A percentile compares a stretch with the other conserved stretches of the same genome.
Evolutionary conservation across 2,113 vertebrate genomes (phyloP).

Genomic region (Emydura subglobosa): DNA sequence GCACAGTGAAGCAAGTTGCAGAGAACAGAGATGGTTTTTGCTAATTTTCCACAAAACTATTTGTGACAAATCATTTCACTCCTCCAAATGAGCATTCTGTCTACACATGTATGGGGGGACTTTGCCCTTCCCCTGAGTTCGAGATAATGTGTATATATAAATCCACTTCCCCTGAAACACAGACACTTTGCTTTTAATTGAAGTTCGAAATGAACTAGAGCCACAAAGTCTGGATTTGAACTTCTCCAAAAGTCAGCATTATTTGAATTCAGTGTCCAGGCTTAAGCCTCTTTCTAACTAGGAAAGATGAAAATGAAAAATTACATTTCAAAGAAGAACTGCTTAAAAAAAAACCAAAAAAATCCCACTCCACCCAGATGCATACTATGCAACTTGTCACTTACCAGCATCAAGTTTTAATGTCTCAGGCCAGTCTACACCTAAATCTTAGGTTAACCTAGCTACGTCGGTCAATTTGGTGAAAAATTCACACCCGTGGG

Average conservation of each 20-base stretch:
- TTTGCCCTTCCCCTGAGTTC: background rate
- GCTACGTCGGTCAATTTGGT: too few relatives aligned
- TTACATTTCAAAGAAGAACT: background rate
- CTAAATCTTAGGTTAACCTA: too few relatives aligned
- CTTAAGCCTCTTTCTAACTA: background rate
- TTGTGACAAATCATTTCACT: slow-evolving; percentile 5
- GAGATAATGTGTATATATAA: background rate
- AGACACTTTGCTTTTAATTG: background rate
- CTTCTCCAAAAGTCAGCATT: background rate
- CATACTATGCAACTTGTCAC: background rate
- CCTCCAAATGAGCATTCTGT: too few relatives aligned
- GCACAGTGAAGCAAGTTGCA: background rate
- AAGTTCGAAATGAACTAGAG: background rate
- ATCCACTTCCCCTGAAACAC: background rate
- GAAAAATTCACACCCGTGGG: too few relatives aligned
- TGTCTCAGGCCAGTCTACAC: background rate
- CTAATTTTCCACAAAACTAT: background rate
- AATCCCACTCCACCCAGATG: background rate
- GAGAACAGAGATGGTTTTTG: background rate
- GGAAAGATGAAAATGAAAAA: background rate
- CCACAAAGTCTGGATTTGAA: background rate
- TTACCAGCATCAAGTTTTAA: background rate
- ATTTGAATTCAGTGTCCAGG: background rate
- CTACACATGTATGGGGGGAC: too few relatives aligned
- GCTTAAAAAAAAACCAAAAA: too few relatives aligned